Evolutionary conservation across 2,888 invertebrate species (phyloP), one percentile per base, ranked within the genome.

Genomic region (Drosophila engyochracea): DNA sequence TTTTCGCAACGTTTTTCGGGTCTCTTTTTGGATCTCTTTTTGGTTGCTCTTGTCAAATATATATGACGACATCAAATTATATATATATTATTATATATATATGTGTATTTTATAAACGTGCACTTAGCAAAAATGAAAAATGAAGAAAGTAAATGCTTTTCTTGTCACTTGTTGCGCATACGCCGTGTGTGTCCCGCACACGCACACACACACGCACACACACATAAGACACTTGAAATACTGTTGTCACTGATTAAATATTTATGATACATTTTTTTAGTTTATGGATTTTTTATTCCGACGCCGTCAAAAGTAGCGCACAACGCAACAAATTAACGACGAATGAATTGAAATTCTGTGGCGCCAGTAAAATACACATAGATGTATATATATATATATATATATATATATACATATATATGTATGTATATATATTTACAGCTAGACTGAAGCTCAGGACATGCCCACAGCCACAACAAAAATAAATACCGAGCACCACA

Each of bases 141-240:
- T 72, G 70, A 55, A 53, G 60, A 54, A 31, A 73, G 39, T 5
- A 66, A 88, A 79, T 87, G 85, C 82, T 84, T 59, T 78, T 72
- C 9, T 39, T 57, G 67, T 90, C 90, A 86, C 85, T 86, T 86
- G 85, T 86, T 86, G 90, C 85, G 91, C 90, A 86, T 90, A 77
- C 89, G 85, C 89, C 90, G 76, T 83, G 76, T 80, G 57, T 58
- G 31, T 54, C n/a, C 44, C 66, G 44, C 30, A 30, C 30, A 41
- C 60, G 30, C 49, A 28, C 22, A 4, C 16, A 28, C 57, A 35
- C 33, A 12, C 62, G 19, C 53, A 16, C 30, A 35, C 57, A n/a
- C 57, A 58, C 35, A 28, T 6, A 12, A 19, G n/a, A n/a, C 12
- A 62, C 47, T 60, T 54, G 16, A 49, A 28, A 49, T 53, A 54